phyloP scores from a whole-genome alignment of 2,797 vertebrate species.

The Lutra lutra region DNA sequence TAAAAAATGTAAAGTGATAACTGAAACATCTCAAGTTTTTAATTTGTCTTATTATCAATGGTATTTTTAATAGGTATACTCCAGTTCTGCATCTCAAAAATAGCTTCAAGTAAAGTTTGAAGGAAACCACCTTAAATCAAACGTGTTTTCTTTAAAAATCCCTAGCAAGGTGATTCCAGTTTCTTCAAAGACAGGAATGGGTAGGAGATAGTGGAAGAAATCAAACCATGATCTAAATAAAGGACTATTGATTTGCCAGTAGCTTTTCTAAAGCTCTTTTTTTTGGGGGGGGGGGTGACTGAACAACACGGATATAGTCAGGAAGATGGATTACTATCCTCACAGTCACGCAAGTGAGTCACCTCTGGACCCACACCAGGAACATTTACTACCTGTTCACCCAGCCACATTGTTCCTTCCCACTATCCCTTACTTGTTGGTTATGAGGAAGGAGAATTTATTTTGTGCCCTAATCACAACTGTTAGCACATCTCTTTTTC shows the following conservation, averaged over 20 bases:
- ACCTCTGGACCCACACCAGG: background rate
- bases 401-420: background rate
- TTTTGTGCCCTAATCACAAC: background rate
- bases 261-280: slow-evolving; percentile 49
- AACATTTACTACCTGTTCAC: background rate
- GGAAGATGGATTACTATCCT: slow-evolving; percentile 64
- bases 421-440: background rate
- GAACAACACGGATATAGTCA: background rate
- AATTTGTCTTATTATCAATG: background rate
- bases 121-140: background rate
- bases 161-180: background rate
- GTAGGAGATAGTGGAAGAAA: slow-evolving; percentile 35
- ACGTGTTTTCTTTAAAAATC: background rate
- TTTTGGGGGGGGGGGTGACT: background rate
- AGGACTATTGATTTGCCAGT: slow-evolving; percentile 58
- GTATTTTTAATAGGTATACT: background rate
- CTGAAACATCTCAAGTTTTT: background rate
- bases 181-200: background rate
- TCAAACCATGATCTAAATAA: slow-evolving; percentile 66
- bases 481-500: background rate
- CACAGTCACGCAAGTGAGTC: slow-evolving; percentile 24
- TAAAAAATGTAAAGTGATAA: slow-evolving; percentile 17
- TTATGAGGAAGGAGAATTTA: background rate
- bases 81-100: background rate
- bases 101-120: background rate